A percentile compares a stretch with the other conserved stretches of the same genome.
phyloP scores from a whole-genome alignment of 2,797 vertebrate species.

The Megaceryle alcyon region DNA sequence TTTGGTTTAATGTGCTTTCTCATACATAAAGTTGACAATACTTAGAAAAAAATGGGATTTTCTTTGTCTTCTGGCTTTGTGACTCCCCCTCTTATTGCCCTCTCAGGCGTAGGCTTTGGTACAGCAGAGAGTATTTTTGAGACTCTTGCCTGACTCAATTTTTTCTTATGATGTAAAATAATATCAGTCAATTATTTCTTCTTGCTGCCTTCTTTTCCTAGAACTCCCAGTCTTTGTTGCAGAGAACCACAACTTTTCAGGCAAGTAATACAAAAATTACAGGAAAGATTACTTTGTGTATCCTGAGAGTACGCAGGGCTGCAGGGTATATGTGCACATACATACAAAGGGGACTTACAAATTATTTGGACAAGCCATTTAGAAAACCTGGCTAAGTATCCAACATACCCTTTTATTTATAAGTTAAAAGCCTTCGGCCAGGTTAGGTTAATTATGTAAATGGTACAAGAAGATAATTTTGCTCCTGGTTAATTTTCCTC shows the following conservation, averaged over 20 bases:
- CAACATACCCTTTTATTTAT: conserved; percentile 11
- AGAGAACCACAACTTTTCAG: not conserved
- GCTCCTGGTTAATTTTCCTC: not conserved
- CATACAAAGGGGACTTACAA: not conserved
- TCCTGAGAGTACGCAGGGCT: not conserved
- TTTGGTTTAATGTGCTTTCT: not conserved
- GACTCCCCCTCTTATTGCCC: rapidly evolving
- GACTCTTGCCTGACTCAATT: not conserved
- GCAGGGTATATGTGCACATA: not conserved
- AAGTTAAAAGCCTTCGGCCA: not conserved
- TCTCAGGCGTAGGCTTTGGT: not conserved
- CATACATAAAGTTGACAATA: not conserved
- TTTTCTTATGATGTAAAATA: not conserved
- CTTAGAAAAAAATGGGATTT: not conserved
- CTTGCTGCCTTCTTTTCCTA: not conserved
- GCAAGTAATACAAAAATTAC: not conserved
- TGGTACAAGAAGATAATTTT: not conserved
- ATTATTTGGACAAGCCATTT: not conserved
- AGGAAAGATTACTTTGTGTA: not conserved
- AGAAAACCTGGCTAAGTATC: not conserved
- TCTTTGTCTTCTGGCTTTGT: not conserved
- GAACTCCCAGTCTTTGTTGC: not conserved
- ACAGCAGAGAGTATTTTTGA: not conserved
- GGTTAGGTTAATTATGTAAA: conserved; percentile 22
- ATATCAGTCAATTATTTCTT: not conserved